Conservation (phyloP, 2,797 vertebrate genomes). For the Myripristis murdjan region DNA sequence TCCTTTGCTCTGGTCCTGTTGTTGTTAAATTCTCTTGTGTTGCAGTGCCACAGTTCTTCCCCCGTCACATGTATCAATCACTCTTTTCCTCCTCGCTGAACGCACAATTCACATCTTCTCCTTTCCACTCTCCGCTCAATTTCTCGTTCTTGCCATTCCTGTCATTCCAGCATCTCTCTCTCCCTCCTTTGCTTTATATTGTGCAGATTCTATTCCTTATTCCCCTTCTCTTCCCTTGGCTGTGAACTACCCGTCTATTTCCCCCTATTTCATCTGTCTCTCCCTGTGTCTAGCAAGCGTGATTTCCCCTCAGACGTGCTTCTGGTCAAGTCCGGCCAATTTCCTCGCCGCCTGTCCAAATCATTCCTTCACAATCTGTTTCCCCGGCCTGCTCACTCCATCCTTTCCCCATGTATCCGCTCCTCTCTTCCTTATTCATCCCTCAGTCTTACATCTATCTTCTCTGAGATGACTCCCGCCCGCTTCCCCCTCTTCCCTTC, state of each 20-base stretch:
- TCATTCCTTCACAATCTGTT: conserved; percentile 32
- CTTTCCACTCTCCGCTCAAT: neutral
- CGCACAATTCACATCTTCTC: neutral
- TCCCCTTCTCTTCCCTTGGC: too few species aligned
- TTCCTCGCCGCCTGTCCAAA: conserved; percentile 40
- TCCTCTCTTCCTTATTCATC: conserved; percentile 45
- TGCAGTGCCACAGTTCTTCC: neutral
- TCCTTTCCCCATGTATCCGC: conserved; percentile 16
- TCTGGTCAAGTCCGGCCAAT: conserved; percentile 39
- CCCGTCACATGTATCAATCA: neutral
- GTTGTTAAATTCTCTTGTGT: neutral
- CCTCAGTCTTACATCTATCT: conserved; percentile 31
- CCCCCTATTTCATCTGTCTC: conserved; percentile 18
- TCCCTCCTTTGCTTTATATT: neutral
- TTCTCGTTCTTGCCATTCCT: conserved; percentile 3
- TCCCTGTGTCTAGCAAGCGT: conserved; percentile 19
- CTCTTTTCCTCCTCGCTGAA: neutral
- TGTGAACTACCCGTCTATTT: conserved; percentile 23
- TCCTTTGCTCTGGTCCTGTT: neutral
- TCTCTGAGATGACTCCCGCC: conserved; percentile 34
- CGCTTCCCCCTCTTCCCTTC: conserved; percentile 20
- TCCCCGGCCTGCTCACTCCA: conserved; percentile 14
- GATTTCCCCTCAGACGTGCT: conserved; percentile 23
- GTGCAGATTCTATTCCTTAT: conserved; percentile 21
- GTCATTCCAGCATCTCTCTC: conserved; percentile 9